These are phyloP conservation scores for Pangasius macronema DNA, from an alignment of 2,797 vertebrate genomes.

Conservation along the genomic window DNA sequence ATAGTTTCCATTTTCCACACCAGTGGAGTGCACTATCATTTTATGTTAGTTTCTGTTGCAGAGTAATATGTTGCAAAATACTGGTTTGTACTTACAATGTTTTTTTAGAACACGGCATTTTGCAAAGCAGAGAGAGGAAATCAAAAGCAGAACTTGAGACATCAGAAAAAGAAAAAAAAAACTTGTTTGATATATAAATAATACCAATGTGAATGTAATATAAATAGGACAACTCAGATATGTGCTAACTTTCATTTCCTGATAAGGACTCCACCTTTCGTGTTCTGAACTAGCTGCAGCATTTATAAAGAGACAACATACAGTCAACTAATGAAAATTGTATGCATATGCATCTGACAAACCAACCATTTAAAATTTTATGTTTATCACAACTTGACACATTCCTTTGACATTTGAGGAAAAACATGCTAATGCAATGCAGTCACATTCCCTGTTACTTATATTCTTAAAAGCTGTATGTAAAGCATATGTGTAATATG, in stretches of 20 bases:
- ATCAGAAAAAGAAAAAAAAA: neutral
- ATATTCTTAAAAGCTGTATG: neutral
- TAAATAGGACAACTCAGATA: neutral
- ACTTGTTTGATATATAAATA: neutral
- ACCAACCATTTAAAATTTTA: neutral
- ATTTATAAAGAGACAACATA: neutral
- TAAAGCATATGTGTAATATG: neutral
- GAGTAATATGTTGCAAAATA: slow-evolving; percentile 10
- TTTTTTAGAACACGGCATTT: neutral
- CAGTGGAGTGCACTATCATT: neutral
- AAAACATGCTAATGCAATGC: neutral
- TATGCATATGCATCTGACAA: neutral
- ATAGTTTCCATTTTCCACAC: neutral
- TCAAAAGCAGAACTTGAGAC: neutral
- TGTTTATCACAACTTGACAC: neutral
- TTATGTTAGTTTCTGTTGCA: neutral
- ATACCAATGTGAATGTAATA: neutral
- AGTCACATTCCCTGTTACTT: neutral
- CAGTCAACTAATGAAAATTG: neutral
- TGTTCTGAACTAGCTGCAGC: neutral
- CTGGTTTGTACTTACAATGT: neutral
- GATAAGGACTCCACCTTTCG: neutral
- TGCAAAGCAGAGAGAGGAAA: slow-evolving; percentile 2
- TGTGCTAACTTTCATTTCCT: neutral
- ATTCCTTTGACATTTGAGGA: neutral